These are phyloP conservation scores for Polyploca ridens DNA, from an alignment of 2,888 invertebrate species.

Conservation along the genomic window DNA sequence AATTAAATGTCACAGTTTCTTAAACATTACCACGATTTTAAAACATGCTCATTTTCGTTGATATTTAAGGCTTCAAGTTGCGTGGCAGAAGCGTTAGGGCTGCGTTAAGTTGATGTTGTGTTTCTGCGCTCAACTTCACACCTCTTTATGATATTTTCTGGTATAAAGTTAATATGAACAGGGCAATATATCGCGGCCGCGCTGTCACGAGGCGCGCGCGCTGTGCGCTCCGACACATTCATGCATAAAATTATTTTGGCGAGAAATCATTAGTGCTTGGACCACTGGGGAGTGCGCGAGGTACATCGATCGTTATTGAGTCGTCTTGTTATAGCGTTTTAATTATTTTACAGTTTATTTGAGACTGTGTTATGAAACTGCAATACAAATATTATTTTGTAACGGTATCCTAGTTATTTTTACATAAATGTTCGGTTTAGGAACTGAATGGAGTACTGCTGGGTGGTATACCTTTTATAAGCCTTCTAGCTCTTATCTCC, in stretches of 20 bases:
- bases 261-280: slow-evolving; percentile 43
- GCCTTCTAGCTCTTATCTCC: too few species aligned
- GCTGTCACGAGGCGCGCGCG: slow-evolving; percentile 26
- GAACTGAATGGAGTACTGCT: too few species aligned
- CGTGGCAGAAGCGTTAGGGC: slow-evolving; percentile 13
- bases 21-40: slow-evolving; percentile 40
- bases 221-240: slow-evolving; percentile 45
- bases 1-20: slow-evolving; percentile 51
- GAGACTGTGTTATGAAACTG: too few species aligned
- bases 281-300: slow-evolving; percentile 23
- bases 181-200: slow-evolving; percentile 37
- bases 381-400: too few species aligned
- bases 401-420: too few species aligned
- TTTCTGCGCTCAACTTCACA: slow-evolving; percentile 42
- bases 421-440: too few species aligned
- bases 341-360: neutral
- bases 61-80: neutral
- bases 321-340: neutral
- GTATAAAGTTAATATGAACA: slow-evolving; percentile 41
- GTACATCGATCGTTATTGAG: slow-evolving; percentile 16
- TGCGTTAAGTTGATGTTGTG: slow-evolving; percentile 19
- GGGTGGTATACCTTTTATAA: too few species aligned
- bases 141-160: slow-evolving; percentile 40
- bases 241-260: slow-evolving; percentile 63
- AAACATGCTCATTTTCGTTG: neutral